These are phyloP conservation scores for Neomicropteryx cornuta DNA, from an alignment of 1,140 invertebrate genomes.

Conservation along the genomic window DNA sequence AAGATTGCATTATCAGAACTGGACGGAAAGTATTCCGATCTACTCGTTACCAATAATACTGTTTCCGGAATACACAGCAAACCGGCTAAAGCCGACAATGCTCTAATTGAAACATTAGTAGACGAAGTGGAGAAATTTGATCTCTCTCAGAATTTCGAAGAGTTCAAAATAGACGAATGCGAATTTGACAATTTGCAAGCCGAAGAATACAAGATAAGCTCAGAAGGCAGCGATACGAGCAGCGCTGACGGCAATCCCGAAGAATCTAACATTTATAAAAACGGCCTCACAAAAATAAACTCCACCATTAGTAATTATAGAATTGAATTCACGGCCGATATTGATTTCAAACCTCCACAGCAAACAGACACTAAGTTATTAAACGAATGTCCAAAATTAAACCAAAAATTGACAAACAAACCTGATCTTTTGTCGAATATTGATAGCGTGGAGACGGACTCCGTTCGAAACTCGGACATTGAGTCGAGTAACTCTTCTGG, in stretches of 20 bases:
- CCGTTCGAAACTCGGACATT: conserved; percentile 38
- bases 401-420: conserved; percentile 38
- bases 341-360: too few species aligned
- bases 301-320: conserved; percentile 8
- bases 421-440: conserved; percentile 41
- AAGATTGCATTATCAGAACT: conserved; percentile 33
- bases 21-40: conserved; percentile 30
- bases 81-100: conserved; percentile 24
- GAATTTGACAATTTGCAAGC: conserved; percentile 50
- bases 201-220: conserved; percentile 40
- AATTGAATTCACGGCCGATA: conserved; percentile 14
- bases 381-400: too few species aligned
- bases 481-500: conserved; percentile 41
- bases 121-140: conserved; percentile 48
- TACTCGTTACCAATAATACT: conserved; percentile 19
- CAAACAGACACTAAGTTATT: too few species aligned
- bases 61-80: conserved; percentile 23
- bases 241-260: conserved; percentile 44
- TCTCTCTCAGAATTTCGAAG: conserved; percentile 65
- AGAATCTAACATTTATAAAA: conserved; percentile 15
- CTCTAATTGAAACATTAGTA: conserved; percentile 18
- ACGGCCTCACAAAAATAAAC: conserved; percentile 9
- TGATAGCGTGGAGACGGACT: conserved; percentile 41
- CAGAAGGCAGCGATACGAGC: conserved; percentile 43
- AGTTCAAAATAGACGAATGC: conserved; percentile 66